Conservation (phyloP, 1,140 invertebrate species). For the Carcinoscorpius rotundicauda region DNA sequence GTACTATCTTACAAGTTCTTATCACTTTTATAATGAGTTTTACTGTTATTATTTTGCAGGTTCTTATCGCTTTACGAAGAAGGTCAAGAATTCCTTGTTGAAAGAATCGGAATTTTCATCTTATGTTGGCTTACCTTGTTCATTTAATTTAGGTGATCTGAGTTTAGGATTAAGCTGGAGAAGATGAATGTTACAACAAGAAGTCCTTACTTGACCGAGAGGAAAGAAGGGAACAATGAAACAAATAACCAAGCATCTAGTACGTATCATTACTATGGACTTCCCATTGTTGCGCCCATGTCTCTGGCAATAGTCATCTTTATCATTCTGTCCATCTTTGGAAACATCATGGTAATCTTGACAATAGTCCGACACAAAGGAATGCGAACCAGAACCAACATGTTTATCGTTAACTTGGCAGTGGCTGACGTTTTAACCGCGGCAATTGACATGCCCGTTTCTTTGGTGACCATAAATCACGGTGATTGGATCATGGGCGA, state of each 20-base stretch:
- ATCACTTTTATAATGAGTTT: too few species aligned
- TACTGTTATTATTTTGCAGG: too few species aligned
- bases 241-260: neutral
- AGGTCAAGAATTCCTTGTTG: too few species aligned
- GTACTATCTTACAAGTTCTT: too few species aligned
- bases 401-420: constrained; percentile 87
- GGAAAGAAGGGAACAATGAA: too few species aligned
- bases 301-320: constrained; percentile 23
- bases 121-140: too few species aligned
- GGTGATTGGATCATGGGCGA: constrained; percentile 80
- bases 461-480: constrained; percentile 72
- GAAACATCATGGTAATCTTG: constrained; percentile 74
- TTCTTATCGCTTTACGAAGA: too few species aligned
- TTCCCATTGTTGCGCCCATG: constrained; percentile 11
- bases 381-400: constrained; percentile 85
- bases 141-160: too few species aligned
- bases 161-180: too few species aligned
- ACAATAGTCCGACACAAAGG: constrained; percentile 70
- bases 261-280: constrained; percentile 8
- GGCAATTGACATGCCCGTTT: constrained; percentile 67
- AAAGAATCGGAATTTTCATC: too few species aligned
- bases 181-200: too few species aligned
- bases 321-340: constrained; percentile 48
- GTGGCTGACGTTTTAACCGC: constrained; percentile 83
- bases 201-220: too few species aligned